Conservation (phyloP, 2,113 vertebrate species). For the Sphaerodactylus townsendi region DNA sequence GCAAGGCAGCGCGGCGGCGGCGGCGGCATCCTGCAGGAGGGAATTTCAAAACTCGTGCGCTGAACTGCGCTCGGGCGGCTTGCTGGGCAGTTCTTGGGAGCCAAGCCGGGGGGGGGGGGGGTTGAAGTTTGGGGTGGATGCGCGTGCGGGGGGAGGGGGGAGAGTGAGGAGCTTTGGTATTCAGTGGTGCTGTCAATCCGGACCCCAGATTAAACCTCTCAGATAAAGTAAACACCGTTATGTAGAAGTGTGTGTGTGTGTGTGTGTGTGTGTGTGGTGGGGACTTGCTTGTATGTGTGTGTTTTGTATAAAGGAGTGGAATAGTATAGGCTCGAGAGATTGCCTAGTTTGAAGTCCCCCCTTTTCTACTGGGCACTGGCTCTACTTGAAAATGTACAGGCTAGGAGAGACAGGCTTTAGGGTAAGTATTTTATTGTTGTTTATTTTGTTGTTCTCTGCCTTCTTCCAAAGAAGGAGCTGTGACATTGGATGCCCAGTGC, state of each 20-base stretch:
- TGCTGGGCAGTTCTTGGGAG: no score
- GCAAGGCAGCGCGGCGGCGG: no score
- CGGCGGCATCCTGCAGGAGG: slow-evolving; percentile 34
- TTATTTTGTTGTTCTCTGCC: fast-evolving
- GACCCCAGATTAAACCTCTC: slow-evolving; percentile 9
- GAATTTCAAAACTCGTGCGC: slow-evolving; percentile 70
- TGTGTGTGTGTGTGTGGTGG: neutral
- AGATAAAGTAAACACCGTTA: neutral
- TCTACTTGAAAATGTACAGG: slow-evolving; percentile 25
- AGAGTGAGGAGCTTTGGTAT: neutral
- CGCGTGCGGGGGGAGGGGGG: neutral
- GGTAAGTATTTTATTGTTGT: slow-evolving; percentile 16
- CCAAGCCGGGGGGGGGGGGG: neutral
- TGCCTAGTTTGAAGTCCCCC: slow-evolving; percentile 1
- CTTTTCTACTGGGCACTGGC: neutral
- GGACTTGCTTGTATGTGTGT: no score
- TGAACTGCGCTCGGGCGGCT: neutral
- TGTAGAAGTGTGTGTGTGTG: neutral
- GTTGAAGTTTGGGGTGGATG: neutral
- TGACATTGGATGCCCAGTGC: neutral
- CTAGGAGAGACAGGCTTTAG: slow-evolving; percentile 9
- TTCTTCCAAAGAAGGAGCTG: neutral
- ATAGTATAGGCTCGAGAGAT: neutral
- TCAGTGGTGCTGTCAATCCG: neutral
- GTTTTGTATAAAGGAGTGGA: no score